Evolutionary conservation across 1,140 invertebrate species (phyloP).

Genomic region (Hyphantria cunea): DNA sequence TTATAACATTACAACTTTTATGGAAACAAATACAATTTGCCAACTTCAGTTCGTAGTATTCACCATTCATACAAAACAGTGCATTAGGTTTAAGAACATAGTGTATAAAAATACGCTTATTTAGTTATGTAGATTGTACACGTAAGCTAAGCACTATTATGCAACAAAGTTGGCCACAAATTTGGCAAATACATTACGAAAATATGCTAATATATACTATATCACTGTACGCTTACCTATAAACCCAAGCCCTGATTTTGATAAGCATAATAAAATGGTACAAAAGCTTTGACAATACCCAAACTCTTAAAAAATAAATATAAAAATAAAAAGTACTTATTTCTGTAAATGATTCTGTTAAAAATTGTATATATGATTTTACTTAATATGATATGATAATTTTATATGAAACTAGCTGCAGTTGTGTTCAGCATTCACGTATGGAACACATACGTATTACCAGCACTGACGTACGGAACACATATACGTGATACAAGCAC

Average conservation of each 20-base stretch:
- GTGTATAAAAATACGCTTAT: not conserved
- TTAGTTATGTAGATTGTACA: not conserved
- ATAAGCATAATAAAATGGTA: not conserved
- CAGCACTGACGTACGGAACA: too few relatives aligned
- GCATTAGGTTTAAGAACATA: not conserved
- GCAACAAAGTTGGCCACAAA: slow-evolving; percentile 12
- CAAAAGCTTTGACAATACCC: too few relatives aligned
- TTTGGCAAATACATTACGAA: slow-evolving; percentile 26
- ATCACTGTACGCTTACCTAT: slow-evolving; percentile 4
- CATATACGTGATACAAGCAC: too few relatives aligned
- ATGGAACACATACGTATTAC: too few relatives aligned
- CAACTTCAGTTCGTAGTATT: too few relatives aligned
- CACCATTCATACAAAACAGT: not conserved
- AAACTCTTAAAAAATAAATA: not conserved
- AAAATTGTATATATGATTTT: slow-evolving; percentile 2
- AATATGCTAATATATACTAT: slow-evolving; percentile 14
- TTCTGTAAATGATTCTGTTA: not conserved
- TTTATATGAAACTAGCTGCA: not conserved
- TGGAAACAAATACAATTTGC: too few relatives aligned
- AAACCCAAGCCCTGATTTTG: not conserved
- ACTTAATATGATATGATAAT: not conserved
- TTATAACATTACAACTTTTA: too few relatives aligned
- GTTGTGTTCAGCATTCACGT: too few relatives aligned
- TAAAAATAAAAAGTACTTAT: slow-evolving; percentile 4
- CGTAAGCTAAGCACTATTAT: not conserved